A percentile compares a stretch with the other conserved stretches of the same genome.
Conservation (phyloP, 2,888 invertebrate species). For the Schizotus pectinicornis region DNA sequence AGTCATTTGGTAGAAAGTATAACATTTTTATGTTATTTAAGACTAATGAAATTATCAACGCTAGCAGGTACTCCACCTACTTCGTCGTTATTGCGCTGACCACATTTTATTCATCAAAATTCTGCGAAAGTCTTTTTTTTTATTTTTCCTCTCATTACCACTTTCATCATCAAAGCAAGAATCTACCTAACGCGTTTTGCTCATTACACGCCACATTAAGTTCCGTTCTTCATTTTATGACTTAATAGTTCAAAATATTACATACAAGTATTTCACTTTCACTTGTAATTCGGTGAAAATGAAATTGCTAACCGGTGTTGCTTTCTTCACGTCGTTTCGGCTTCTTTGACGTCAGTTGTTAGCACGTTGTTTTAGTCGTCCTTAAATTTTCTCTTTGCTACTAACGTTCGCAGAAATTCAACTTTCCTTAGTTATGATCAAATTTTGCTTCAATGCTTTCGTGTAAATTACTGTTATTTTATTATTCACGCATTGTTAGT, state of each 20-base stretch:
- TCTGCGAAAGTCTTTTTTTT: too few relatives aligned
- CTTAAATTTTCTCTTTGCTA: too few relatives aligned
- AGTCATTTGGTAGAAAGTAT: slow-evolving; percentile 4
- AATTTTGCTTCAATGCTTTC: too few relatives aligned
- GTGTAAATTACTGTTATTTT: too few relatives aligned
- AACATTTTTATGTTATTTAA: background rate
- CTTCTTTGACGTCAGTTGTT: too few relatives aligned
- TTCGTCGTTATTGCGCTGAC: too few relatives aligned
- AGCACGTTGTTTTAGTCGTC: too few relatives aligned
- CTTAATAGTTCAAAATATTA: slow-evolving; percentile 11
- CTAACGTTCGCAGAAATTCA: too few relatives aligned
- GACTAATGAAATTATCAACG: background rate
- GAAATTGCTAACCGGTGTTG: background rate
- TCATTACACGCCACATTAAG: background rate
- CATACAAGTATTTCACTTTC: slow-evolving; percentile 9
- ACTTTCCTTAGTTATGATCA: too few relatives aligned
- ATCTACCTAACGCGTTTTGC: background rate
- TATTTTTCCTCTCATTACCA: too few relatives aligned
- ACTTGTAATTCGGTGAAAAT: slow-evolving; percentile 12
- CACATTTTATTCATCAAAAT: slow-evolving; percentile 1
- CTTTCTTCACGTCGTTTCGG: slow-evolving; percentile 4
- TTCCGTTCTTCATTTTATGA: slow-evolving; percentile 17
- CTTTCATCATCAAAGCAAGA: background rate
- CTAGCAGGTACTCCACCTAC: background rate
- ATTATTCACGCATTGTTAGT: too few relatives aligned